Base-by-base conservation (phyloP, 2,888 invertebrate genomes). In the Empis stercorea region DNA sequence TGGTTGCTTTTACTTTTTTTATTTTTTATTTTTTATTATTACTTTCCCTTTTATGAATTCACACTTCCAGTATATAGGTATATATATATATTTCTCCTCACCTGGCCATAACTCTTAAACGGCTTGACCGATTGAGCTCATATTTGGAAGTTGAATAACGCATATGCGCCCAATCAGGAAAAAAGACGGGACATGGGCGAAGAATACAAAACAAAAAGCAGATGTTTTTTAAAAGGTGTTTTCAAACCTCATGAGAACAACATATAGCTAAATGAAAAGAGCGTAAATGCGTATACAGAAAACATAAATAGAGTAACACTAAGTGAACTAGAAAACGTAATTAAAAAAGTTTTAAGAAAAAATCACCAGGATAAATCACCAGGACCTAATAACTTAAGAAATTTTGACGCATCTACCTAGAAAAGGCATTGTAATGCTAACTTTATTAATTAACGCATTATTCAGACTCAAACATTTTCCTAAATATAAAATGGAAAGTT, bases 321-420 rank as follows among this genome's bases (percentile, higher is more conserved):
- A 20, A 3, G 20, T 4, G 20, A 20, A 20, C 3, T 20, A 20
- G 20, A 3, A 20, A 20, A 20, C 3, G 20, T 4, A 20, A 20
- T 20, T 20, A 11, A 44, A 44, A 43, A 46, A n/a, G 37, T 53
- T 23, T 44, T 48, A 16, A 42, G 16, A 52, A 50, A 47, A 56
- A 55, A 51, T 45, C 52, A 16, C 53, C 57, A 16, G 57, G 55
- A n/a, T n/a, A n/a, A n/a, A n/a, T n/a, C n/a, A n/a, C 6, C 52
- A 49, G 16, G 60, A 59, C 43, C 48, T 56, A 16, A 57, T 61
- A 5, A 58, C 52, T 16, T 54, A 52, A 1, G 46, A 50, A 13
- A 30, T 57, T 3, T 44, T 56, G 56, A 50, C 48, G 56, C 17
- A 52, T 58, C 11, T 56, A 30, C 42, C 59, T 11, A 40, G 27